Evolutionary conservation across 2,113 vertebrate genomes (phyloP).

Genomic region (Rhabdomys dilectus): DNA sequence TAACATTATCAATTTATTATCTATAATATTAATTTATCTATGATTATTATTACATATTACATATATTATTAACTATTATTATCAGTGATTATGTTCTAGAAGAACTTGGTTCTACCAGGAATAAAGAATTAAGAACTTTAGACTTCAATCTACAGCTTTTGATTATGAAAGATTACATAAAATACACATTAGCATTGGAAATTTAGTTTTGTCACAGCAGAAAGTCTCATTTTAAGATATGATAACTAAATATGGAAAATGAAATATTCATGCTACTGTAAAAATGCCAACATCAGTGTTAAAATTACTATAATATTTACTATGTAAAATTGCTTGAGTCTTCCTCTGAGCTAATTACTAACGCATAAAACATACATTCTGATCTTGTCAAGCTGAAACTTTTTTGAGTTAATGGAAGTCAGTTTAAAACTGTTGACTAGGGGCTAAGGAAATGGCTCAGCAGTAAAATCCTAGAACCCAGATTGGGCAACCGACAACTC

Average conservation of each 20-base stretch:
- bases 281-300: not conserved
- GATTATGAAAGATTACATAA: not conserved
- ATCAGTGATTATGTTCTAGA: not conserved
- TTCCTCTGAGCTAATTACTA: conserved; percentile 22
- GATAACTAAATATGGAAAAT: conserved; percentile 8
- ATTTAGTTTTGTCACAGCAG: not conserved
- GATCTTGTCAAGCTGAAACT: not conserved
- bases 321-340: not conserved
- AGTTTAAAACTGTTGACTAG: not conserved
- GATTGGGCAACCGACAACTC: not conserved
- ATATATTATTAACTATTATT: not conserved
- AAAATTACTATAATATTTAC: conserved; percentile 32
- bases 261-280: not conserved
- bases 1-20: no score
- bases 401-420: not conserved
- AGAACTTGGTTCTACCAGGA: not conserved
- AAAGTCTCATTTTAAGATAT: not conserved
- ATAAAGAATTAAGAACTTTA: not conserved
- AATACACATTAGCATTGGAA: not conserved
- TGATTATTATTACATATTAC: not conserved
- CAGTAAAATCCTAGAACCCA: not conserved
- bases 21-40: not conserved
- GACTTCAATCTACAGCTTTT: not conserved
- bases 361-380: not conserved
- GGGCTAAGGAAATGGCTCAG: not conserved